Evolutionary conservation across 1,140 invertebrate genomes (phyloP), one percentile per base, ranked within the genome.

Genomic region (Lordiphosa clarofinis): DNA sequence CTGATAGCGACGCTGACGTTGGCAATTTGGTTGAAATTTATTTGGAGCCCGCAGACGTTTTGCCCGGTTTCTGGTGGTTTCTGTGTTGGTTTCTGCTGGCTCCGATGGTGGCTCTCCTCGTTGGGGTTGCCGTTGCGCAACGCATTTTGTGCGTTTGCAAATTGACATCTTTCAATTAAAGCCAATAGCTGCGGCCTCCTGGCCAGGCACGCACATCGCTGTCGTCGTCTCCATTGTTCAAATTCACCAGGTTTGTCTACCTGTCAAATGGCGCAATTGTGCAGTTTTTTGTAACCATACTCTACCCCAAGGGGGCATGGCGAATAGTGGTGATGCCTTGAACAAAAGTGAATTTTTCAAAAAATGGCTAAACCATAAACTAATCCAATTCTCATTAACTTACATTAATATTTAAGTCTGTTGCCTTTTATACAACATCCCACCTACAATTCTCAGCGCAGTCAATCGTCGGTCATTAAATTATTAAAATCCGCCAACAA

Each of bases 111-210:
- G 13, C 13, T 12, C 24, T 37, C 40, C 7, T 33, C 4, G 57
- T 56, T 40, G 52, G n/a, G n/a, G n/a, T n/a, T n/a, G n/a, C n/a
- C 19, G 39, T 87, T 87, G 73, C 73, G 73, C 70, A 87, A 84
- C 84, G 84, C 84, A 86, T 53, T 81, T 74, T 86, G 64, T 82
- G 78, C 78, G 72, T 84, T 84, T 76, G 68, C 79, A 87, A 87
- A 86, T 86, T 86, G 86, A 88, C 86, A 79, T 88, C 86, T 87
- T 88, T 88, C 81, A 88, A 86, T 88, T 87, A 88, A 86, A 82
- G 58, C 57, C 57, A 67, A 57, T 56, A 40, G 38, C 28, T 58
- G 46, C 47, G 39, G 40, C 13, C 38, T 43, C 43, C 39, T 56
- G 52, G 55, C 31, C 50, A 67, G 48, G 61, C 67, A 81, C 76